These are phyloP conservation scores for Loxodonta africana DNA, from an alignment of 2,113 vertebrate species.

Conservation along the genomic window DNA sequence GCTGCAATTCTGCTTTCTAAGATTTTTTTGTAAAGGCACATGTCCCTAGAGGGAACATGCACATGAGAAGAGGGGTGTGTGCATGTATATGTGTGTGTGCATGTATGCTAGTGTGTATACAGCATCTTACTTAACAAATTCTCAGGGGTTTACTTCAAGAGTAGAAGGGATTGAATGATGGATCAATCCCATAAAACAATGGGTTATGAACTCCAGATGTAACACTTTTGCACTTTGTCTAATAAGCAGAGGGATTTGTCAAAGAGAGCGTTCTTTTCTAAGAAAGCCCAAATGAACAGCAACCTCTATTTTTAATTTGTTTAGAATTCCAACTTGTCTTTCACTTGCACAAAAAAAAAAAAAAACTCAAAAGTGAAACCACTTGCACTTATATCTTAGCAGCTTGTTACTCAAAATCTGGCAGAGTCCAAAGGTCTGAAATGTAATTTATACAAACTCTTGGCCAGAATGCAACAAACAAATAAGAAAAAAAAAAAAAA, in stretches of 20 bases:
- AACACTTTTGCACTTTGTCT: constrained; percentile 55
- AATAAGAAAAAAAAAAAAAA: background rate
- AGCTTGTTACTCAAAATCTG: constrained; percentile 55
- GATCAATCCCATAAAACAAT: constrained; percentile 79
- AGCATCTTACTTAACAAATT: constrained; percentile 41
- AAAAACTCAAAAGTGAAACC: constrained; percentile 26
- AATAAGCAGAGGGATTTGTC: constrained; percentile 76
- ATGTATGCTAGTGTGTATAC: background rate
- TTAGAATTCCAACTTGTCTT: constrained; percentile 76
- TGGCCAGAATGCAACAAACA: constrained; percentile 46
- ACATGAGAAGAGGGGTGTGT: background rate
- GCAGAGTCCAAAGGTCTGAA: background rate
- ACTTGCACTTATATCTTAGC: constrained; percentile 57
- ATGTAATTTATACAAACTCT: constrained; percentile 21
- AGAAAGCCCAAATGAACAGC: constrained; percentile 45
- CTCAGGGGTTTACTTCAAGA: constrained; percentile 54
- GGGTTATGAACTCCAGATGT: constrained; percentile 72
- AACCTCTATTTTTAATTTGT: constrained; percentile 65
- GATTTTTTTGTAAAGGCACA: background rate
- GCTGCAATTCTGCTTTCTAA: background rate
- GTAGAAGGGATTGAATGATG: constrained; percentile 52
- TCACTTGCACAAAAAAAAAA: constrained; percentile 6
- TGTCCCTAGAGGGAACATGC: background rate
- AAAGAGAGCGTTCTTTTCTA: constrained; percentile 38
- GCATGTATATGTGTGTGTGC: background rate